A percentile compares a stretch with the other conserved stretches of the same genome.
Evolutionary conservation across 2,113 vertebrate species (phyloP).

Genomic region (Aptenodytes forsteri): DNA sequence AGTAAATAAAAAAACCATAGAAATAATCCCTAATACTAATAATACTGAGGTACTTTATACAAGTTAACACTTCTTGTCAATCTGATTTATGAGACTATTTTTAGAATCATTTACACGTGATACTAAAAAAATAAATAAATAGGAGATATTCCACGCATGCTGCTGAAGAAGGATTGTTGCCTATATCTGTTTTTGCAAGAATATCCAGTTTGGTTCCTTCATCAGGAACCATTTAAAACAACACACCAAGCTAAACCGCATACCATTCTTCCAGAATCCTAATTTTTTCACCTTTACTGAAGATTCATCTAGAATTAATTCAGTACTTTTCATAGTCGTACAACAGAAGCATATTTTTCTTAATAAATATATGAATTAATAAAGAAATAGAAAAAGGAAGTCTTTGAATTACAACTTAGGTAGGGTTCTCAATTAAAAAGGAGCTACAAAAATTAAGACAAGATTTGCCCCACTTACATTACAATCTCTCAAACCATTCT

Average conservation of each 20-base stretch:
- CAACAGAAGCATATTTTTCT: background rate
- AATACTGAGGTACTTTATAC: background rate
- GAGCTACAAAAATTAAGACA: background rate
- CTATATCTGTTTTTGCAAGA: background rate
- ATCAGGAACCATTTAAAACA: background rate
- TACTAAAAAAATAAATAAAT: background rate
- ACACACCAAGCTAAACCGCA: background rate
- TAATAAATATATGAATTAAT: background rate
- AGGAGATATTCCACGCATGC: background rate
- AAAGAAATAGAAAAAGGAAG: background rate
- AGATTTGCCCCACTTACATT: background rate
- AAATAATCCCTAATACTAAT: background rate
- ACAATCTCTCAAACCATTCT: background rate
- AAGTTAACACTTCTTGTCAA: background rate
- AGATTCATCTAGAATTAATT: background rate
- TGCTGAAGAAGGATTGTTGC: background rate
- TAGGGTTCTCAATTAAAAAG: slow-evolving; percentile 1
- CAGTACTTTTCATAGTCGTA: background rate
- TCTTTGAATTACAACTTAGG: background rate
- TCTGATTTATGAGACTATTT: background rate
- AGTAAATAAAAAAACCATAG: background rate
- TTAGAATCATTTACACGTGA: background rate
- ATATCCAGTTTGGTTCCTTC: background rate
- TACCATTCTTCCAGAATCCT: background rate
- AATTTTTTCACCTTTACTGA: background rate